Evolutionary conservation across 2,888 invertebrate genomes (phyloP).

Genomic region (Neelides folsomi): DNA sequence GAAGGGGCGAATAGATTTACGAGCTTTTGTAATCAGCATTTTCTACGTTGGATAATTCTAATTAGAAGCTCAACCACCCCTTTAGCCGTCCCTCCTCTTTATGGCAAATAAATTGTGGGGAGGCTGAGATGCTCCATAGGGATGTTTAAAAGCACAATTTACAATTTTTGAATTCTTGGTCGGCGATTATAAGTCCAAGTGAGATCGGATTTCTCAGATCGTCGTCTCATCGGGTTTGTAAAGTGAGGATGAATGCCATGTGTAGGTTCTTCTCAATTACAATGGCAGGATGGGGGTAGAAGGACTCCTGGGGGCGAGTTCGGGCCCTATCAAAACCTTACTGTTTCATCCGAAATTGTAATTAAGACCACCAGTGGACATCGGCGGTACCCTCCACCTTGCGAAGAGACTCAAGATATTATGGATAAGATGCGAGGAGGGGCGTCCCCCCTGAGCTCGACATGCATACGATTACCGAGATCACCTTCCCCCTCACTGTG

Average conservation of each 20-base stretch:
- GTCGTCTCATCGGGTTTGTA: no score
- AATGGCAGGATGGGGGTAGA: constrained; percentile 17
- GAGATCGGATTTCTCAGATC: no score
- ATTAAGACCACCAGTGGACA: constrained; percentile 27
- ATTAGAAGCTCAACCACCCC: no score
- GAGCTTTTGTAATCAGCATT: no score
- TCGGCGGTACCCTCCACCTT: background rate
- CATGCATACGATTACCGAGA: background rate
- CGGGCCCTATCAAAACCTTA: constrained; percentile 15
- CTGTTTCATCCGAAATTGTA: constrained; percentile 23
- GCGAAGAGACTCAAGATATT: background rate
- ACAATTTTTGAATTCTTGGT: no score
- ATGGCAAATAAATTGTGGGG: no score
- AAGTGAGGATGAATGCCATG: background rate
- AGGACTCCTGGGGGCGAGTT: constrained; percentile 20
- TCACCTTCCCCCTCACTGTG: background rate
- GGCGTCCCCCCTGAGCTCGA: background rate
- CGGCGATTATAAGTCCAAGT: no score
- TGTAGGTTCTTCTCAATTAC: constrained; percentile 17
- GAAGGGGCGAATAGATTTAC: no score
- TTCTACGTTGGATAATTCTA: no score
- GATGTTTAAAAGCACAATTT: no score
- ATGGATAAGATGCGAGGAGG: background rate
- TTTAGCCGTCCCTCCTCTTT: no score
- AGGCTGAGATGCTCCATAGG: no score